Base-by-base conservation (phyloP, 2,797 vertebrate species). In the Mormyrops boulengeri region DNA sequence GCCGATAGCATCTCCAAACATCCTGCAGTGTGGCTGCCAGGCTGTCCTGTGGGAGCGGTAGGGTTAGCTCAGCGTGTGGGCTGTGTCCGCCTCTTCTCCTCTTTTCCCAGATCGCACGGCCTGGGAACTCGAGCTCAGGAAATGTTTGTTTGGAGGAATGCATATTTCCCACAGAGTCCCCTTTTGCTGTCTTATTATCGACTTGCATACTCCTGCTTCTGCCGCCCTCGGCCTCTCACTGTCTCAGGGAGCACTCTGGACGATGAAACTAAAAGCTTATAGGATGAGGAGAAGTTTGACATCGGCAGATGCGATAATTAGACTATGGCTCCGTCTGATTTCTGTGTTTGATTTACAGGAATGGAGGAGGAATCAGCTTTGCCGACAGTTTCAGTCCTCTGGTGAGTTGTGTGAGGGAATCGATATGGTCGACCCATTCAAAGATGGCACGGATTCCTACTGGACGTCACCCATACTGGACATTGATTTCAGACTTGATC, bases 141-240 rank as follows among this genome's bases (percentile, higher is more conserved):
- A 55, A 52, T 82, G 52, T 88, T 60, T 88, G 86, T 88, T 90
- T 88, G 77, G 69, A 62, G 55, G 55, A 49, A 1, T 38, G 26
- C 26, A 30, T 85, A 5, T 88, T 90, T 73, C 87, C 57, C 89
- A 89, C 41, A 38, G 89, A 87, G 55, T 73, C 49, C 26, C 62
- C 3, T 8, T 44, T 50, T 12, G 11, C 57, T 55, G 41, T 66
- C 66, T 53, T 34, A 17, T 52, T 22, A n/a, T 60, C 30, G 80
- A 77, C 77, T 12, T n/a, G 9, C 82, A 57, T 87, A n/a, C n/a
- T 38, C 22, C 53, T 12, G 73, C 19, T 57, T 9, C 47, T 60
- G 4, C 50, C 53, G 14, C 17, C 26, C 26, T 82, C 50, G 1
- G 49, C 50, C n/a, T 11, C 19, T 50, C 22, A 30, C 41, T 19